A percentile compares a stretch with the other conserved stretches of the same genome.
phyloP scores from a whole-genome alignment of 2,113 vertebrate genomes.

The Mormyrus iriodes region DNA sequence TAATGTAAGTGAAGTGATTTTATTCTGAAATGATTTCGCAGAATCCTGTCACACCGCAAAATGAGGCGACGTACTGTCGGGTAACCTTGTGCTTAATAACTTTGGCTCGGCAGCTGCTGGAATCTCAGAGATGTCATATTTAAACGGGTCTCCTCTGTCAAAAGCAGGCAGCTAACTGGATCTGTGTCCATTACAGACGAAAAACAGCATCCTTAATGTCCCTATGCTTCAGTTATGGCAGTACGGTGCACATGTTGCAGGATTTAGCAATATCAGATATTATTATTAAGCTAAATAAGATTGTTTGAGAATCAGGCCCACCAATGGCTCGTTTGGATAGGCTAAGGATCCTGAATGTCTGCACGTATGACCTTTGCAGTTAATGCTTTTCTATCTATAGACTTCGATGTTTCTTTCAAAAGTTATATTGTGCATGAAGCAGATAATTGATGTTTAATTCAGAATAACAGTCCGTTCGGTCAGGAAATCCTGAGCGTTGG shows the following conservation, averaged over 20 bases:
- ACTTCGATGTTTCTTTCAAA: background rate
- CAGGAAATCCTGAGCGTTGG: background rate
- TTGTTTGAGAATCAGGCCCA: background rate
- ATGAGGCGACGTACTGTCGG: background rate
- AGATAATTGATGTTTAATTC: background rate
- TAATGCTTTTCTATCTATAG: background rate
- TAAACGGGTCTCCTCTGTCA: background rate
- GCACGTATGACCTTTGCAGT: background rate
- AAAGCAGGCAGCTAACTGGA: background rate
- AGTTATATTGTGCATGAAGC: background rate
- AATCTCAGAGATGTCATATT: background rate
- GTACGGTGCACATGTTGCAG: background rate
- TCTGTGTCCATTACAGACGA: background rate
- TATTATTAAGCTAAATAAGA: background rate
- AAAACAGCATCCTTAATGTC: background rate
- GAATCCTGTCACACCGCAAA: background rate
- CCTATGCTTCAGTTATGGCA: background rate
- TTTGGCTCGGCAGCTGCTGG: background rate
- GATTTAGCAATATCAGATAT: background rate
- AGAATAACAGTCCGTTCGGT: background rate
- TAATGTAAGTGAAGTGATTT: constrained; percentile 4
- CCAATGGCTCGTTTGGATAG: background rate
- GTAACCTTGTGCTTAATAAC: background rate
- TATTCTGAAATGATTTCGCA: background rate
- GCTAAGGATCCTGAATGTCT: background rate